Evolutionary conservation across 2,113 vertebrate species (phyloP), one percentile per base, ranked within the genome.

Genomic region (Microcebus jonahi): DNA sequence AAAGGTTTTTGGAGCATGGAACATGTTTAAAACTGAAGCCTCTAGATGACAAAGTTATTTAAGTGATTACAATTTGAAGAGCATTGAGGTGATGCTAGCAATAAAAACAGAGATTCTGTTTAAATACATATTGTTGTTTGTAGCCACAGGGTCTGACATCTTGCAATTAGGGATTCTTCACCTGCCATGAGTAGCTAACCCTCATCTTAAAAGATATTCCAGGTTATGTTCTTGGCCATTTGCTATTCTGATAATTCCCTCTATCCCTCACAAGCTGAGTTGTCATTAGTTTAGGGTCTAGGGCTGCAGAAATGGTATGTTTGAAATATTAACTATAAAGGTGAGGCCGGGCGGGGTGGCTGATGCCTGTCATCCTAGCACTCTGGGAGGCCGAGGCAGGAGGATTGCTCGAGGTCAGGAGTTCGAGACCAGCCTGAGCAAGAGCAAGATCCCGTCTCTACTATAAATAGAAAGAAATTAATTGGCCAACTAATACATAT

Each of bases 21-120:
- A 42, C 29, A 59, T 59, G 79, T 79, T 95, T 95, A 76, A 96
- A 96, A 90, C 34, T 34, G 57, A 94, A 97, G 70, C 50, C 76
- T 92, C 21, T 39, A 71, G 80, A 70, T 73, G 36, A 57, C 20
- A 89, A 70, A 77, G 34, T 86, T 93, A 91, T 65, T 87, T 90
- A 83, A 82, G 55, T 67, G 29, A 84, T 50, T 67, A 73, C 59
- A 61, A 10, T 91, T 71, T 96, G 53, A 85, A 93, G 55, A 67
- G 0, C 71, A 18, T n/a, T 42, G 48, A 96, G 59, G 34, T 65
- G 34, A 67, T 48, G 21, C 21, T 73, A 36, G 2, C 42, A 59
- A 77, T 48, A 75, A 84, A 87, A 92, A 73, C 29, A 85, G 87
- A 82, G 61, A 65, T 31, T 80, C 39, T 31, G 42, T 45, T 71